Base-by-base conservation (phyloP, 2,797 vertebrate species). In the Benthosema pterotum region DNA sequence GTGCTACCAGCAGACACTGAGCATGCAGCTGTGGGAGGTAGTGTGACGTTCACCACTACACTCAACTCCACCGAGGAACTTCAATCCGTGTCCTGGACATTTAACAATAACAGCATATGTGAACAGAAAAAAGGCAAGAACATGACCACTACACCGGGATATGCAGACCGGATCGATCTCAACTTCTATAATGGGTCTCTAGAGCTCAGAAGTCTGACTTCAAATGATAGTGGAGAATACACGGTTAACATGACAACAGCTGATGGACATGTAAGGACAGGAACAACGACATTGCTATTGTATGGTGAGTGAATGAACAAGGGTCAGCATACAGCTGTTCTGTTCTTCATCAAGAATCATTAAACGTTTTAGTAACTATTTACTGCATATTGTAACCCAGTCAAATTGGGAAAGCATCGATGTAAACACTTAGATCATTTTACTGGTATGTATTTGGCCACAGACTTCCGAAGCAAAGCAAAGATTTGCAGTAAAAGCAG, bases 161-260 rank as follows among this genome's bases (percentile, higher is more conserved):
- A 74, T 17, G 1, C 11, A 28, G 50, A 13, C 18, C 65, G 72
- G 56, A 28, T 62, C 47, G 48, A 11, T 61, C 0, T 74, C 52
- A n/a, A 63, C 54, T 50, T 0, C n/a, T 11, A 3, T 42, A 70
- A 67, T 17, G 67, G 62, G 2, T 65, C 67, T 43, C 67, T 74
- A 18, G 14, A 70, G 57, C 67, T 74, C 19, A 62, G 15, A 45
- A 18, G 32, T 28, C 43, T 74, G 48, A 62, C 49, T 12, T 11
- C 38, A 15, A 16, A 4, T 22, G 72, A 74, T 43, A 4, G 5
- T 17, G 72, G 72, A 17, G 3, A n/a, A 17, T 70, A 74, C 32
- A 17, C 0, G 1, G 2, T 70, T 8, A 1, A 0, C 2, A 13
- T 54, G 4, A 22, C 1, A 48, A 4, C 11, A 14, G 13, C 2